Conservation (phyloP, 2,113 vertebrate genomes). For the Solenodon paradoxus region DNA sequence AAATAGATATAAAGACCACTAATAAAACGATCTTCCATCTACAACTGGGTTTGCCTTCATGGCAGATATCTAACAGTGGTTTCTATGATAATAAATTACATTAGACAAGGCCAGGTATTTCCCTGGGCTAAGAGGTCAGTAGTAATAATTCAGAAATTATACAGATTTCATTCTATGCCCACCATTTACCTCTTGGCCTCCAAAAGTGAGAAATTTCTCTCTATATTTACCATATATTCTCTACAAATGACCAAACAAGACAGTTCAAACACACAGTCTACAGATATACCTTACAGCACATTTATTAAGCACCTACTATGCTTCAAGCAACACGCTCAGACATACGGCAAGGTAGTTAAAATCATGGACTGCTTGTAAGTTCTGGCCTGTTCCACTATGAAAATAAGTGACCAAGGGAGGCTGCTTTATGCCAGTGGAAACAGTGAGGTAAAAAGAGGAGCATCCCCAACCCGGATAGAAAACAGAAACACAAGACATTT, state of each 20-base stretch:
- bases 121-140: neutral
- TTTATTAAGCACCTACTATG: neutral
- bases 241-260: neutral
- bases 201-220: neutral
- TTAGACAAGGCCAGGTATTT: neutral
- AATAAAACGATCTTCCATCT: neutral
- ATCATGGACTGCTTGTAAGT: neutral
- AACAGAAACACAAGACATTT: neutral
- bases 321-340: neutral
- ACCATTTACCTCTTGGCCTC: neutral
- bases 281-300: neutral
- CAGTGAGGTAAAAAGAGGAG: neutral
- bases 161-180: neutral
- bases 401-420: neutral
- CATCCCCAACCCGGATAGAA: neutral
- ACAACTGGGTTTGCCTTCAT: neutral
- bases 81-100: neutral
- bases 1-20: neutral
- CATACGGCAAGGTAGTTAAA: neutral
- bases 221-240: neutral
- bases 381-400: neutral
- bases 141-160: neutral
- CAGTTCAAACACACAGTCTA: neutral
- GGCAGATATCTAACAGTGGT: neutral
- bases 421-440: neutral